Evolutionary conservation across 2,888 invertebrate species (phyloP), one percentile per base, ranked within the genome.

Genomic region (Altica lythri): DNA sequence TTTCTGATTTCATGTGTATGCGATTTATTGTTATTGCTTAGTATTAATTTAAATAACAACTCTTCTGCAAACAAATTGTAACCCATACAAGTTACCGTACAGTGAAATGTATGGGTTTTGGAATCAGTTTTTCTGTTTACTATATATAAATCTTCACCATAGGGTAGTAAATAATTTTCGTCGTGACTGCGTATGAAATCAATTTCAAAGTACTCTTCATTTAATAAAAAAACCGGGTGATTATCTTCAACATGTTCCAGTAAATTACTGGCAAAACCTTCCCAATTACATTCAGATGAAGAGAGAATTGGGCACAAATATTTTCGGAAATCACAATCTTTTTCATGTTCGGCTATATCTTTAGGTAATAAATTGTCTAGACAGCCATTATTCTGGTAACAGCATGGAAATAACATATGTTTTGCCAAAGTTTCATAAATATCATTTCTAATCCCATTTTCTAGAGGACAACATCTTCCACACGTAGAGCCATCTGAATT

Each of bases 181-280:
- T 66, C 67, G 44, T 72, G 69, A 13, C 58, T 65, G 46, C 68
- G 67, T 5, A 72, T 35, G 34, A 73, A 67, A 64, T 73, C 68
- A 6, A 75, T 35, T 60, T 74, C 73, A 53, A 74, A 70, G 25
- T 59, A 58, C 1, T 61, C 54, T 30, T 68, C 61, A 27, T 60
- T 63, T 37, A 73, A 46, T n/a, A 71, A 55, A 34, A 67, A 63
- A 4, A 58, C 51, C 1, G 64, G 61, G 60, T 75, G 75, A 19
- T 59, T 53, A 0, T 61, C 53, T 55, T 69, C 65, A 53, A 67
- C 72, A 63, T 75, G 75, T 4, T 66, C 62, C 32, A 65, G 53
- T 1, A 73, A 42, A 19, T 70, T 68, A 14, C 47, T 52, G 2
- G 57, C 18, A 19, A 52, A 51, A 17, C 74, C 73, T 35, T 65